Conservation (phyloP, 2,113 vertebrate species). For the Bos javanicus region DNA sequence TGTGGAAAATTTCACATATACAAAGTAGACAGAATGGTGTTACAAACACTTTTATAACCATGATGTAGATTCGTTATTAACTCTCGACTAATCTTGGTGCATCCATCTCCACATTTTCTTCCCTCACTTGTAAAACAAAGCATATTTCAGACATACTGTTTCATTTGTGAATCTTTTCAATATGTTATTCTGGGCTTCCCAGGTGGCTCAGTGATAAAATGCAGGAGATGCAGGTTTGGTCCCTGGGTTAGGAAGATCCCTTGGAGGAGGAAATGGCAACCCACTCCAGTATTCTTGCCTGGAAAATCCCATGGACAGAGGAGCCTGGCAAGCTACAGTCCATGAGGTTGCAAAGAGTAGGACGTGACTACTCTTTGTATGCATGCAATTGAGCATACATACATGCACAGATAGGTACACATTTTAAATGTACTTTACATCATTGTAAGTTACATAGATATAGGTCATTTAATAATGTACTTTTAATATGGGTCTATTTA, state of each 20-base stretch:
- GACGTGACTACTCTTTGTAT: too few relatives aligned
- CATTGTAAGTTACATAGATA: neutral
- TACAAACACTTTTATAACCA: neutral
- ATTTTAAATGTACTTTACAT: neutral
- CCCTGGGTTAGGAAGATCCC: neutral
- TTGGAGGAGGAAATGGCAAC: neutral
- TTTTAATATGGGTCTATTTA: neutral
- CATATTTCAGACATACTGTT: neutral
- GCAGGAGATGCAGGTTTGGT: neutral
- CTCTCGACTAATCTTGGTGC: neutral
- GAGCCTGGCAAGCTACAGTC: neutral
- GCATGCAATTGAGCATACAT: neutral
- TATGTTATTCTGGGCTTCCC: neutral
- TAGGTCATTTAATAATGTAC: neutral
- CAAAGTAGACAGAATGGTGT: neutral
- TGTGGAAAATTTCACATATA: neutral
- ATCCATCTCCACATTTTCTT: neutral
- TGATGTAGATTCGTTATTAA: neutral
- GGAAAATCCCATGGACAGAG: neutral
- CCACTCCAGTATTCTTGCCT: neutral
- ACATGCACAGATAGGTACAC: neutral
- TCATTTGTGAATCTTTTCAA: neutral
- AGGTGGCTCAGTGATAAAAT: neutral
- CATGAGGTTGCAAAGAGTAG: neutral
- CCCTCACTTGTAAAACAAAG: neutral